Conservation (phyloP, 2,113 vertebrate genomes). For the Otus sunia region DNA sequence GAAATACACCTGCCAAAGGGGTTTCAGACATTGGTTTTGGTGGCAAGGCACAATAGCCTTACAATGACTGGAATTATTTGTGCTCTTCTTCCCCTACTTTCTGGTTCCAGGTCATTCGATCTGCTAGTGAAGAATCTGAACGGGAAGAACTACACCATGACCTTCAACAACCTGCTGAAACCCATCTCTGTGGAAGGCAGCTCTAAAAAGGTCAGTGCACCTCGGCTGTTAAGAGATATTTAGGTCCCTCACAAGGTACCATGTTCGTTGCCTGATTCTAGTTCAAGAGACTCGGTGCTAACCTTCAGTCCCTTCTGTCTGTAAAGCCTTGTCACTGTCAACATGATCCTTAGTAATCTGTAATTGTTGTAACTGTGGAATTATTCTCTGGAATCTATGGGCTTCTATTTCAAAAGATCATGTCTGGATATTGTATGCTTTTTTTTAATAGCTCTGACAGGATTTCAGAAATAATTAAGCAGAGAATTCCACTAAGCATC, state of each 20-base stretch:
- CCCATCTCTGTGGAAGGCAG: conserved; percentile 88
- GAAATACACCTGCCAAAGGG: not conserved
- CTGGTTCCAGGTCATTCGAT: conserved; percentile 83
- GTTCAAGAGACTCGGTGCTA: not conserved
- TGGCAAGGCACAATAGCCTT: not conserved
- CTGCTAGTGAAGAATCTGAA: conserved; percentile 91
- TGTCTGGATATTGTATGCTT: not conserved
- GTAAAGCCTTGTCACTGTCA: not conserved
- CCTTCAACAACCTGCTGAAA: conserved; percentile 87
- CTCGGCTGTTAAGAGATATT: not conserved
- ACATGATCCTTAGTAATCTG: not conserved
- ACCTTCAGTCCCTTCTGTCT: not conserved
- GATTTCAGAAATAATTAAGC: not conserved
- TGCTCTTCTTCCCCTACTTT: not conserved
- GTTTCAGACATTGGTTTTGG: not conserved
- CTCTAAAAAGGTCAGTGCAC: conserved; percentile 84
- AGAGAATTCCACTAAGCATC: not conserved
- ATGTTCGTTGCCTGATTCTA: not conserved
- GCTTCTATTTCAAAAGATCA: not conserved
- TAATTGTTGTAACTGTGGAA: not conserved
- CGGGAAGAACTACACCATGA: conserved; percentile 93
- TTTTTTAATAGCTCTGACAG: not conserved
- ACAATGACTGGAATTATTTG: not conserved
- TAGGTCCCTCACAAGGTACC: not conserved
- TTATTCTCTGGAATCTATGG: not conserved